A percentile compares a stretch with the other conserved stretches of the same genome.
Conservation (phyloP, 2,888 invertebrate genomes). For the Molorchus minor region DNA sequence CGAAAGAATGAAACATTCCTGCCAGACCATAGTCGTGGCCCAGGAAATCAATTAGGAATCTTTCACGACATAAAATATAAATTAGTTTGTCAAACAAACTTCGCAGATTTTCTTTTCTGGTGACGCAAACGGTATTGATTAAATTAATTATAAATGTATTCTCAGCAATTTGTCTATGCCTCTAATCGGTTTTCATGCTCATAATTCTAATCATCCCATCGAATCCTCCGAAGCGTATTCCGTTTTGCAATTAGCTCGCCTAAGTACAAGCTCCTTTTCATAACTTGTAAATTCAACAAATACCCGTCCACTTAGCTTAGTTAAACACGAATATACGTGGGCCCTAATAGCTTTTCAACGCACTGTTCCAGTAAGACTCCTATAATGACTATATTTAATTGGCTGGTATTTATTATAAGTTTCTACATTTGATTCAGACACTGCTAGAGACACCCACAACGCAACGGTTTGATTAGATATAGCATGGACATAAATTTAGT, state of each 20-base stretch:
- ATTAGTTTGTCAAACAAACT: too few relatives aligned
- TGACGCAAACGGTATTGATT: too few relatives aligned
- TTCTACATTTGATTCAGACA: constrained; percentile 31
- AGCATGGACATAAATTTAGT: constrained; percentile 36
- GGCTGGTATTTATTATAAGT: constrained; percentile 33
- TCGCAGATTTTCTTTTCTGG: too few relatives aligned
- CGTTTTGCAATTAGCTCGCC: background rate
- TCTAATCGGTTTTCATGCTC: too few relatives aligned
- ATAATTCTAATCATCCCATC: too few relatives aligned
- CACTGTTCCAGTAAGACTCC: background rate
- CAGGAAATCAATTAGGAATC: too few relatives aligned
- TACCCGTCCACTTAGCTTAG: background rate
- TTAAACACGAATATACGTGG: background rate
- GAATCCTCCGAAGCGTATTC: background rate
- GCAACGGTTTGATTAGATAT: constrained; percentile 40
- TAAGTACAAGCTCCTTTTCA: constrained; percentile 2
- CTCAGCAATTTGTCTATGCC: too few relatives aligned
- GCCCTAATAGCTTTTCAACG: constrained; percentile 4
- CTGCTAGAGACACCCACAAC: constrained; percentile 40
- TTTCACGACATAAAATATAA: too few relatives aligned
- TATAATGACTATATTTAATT: constrained; percentile 30
- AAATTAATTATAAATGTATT: too few relatives aligned
- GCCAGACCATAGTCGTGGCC: too few relatives aligned
- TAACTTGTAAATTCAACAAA: background rate
- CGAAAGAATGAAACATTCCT: too few relatives aligned